These are phyloP conservation scores for Hippoglossus hippoglossus DNA, from an alignment of 2,797 vertebrate species.

Conservation along the genomic window DNA sequence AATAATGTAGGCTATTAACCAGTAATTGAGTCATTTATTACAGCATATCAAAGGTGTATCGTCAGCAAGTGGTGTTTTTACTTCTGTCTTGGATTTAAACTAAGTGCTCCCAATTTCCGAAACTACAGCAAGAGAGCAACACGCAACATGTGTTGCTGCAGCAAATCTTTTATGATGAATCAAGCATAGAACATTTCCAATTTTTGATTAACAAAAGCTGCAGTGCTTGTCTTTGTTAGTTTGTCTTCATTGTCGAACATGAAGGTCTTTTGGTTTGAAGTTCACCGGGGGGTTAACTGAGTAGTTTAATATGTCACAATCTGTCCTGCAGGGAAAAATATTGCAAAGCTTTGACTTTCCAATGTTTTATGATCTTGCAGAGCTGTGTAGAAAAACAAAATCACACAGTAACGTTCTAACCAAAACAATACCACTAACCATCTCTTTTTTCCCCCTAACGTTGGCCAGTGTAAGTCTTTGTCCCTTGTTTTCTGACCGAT, in stretches of 20 bases:
- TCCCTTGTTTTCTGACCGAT: constrained; percentile 30
- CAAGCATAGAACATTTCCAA: constrained; percentile 18
- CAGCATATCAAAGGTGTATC: background rate
- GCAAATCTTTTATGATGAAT: constrained; percentile 20
- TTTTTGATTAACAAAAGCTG: constrained; percentile 33
- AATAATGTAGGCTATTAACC: background rate
- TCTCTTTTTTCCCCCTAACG: background rate
- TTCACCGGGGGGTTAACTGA: constrained; percentile 26
- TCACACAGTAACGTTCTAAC: background rate
- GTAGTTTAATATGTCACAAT: constrained; percentile 23
- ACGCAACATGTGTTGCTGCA: constrained; percentile 19
- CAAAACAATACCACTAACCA: constrained; percentile 12
- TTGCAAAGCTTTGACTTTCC: background rate
- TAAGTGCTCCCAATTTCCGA: constrained; percentile 12
- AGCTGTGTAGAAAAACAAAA: constrained; percentile 16
- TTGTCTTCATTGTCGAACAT: constrained; percentile 13
- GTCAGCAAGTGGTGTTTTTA: background rate
- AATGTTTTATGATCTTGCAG: constrained; percentile 21
- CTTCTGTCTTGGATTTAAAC: constrained; percentile 30
- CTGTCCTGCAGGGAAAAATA: constrained; percentile 26
- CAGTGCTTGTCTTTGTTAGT: constrained; percentile 21
- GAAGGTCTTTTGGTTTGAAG: constrained; percentile 23
- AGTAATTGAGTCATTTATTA: background rate
- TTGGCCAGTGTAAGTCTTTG: background rate
- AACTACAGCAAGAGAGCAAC: constrained; percentile 9